Evolutionary conservation across 2,113 vertebrate species (phyloP).

Genomic region (Psittacara wagleri): DNA sequence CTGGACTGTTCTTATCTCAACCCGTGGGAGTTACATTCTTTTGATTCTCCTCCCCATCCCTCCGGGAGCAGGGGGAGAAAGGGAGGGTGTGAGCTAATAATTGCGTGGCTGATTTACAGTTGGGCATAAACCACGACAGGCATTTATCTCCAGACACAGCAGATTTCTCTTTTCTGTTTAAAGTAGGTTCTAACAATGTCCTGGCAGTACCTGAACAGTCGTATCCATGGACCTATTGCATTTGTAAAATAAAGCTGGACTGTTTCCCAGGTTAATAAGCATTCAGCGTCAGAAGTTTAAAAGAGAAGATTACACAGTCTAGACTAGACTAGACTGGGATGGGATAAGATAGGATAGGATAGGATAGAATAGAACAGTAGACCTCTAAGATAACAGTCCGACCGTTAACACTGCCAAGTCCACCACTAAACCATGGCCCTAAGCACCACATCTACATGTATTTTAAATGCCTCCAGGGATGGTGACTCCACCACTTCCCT

Average conservation of each 20-base stretch:
- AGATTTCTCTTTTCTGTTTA: background rate
- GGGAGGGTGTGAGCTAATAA: no score
- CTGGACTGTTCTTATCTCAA: no score
- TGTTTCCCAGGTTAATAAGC: background rate
- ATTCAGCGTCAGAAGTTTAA: background rate
- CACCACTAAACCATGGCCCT: background rate
- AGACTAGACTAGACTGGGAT: background rate
- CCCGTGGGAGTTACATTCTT: no score
- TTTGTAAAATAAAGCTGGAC: background rate
- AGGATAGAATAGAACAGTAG: background rate
- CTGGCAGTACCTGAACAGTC: background rate
- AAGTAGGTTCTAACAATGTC: background rate
- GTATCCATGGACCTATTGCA: fast-evolving
- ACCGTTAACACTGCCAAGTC: background rate
- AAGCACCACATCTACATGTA: background rate
- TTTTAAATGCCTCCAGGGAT: background rate
- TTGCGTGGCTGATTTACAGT: no score
- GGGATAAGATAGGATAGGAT: background rate
- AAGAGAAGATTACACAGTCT: background rate
- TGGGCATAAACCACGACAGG: no score
- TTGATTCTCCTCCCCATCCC: no score
- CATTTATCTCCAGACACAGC: background rate
- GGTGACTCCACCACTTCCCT: background rate
- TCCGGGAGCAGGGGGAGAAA: no score
- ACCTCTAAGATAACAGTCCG: background rate